Conservation (phyloP, 1,140 invertebrate species). For the Neodiprion lecontei region DNA sequence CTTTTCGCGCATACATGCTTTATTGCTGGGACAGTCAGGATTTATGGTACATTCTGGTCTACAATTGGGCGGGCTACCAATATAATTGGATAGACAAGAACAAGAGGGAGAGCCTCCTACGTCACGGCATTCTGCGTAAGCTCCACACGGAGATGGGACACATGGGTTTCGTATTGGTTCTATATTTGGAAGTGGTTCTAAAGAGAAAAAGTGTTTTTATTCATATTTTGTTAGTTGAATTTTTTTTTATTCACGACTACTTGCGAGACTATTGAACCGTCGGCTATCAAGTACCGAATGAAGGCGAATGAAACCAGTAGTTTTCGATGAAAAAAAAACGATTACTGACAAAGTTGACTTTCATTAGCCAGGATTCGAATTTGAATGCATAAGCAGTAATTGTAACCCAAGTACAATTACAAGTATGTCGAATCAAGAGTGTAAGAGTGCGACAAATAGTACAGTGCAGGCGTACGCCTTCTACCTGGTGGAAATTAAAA, state of each 20-base stretch:
- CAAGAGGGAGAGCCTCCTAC: slow-evolving; percentile 49
- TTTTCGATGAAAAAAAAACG: too few relatives aligned
- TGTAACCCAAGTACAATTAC: too few relatives aligned
- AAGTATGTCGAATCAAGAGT: too few relatives aligned
- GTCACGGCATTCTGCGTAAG: slow-evolving; percentile 58
- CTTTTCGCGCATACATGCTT: slow-evolving; percentile 48
- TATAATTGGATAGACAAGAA: slow-evolving; percentile 49
- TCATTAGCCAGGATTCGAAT: too few relatives aligned
- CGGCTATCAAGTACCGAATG: not conserved
- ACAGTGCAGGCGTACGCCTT: too few relatives aligned
- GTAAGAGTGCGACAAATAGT: too few relatives aligned
- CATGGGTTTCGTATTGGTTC: slow-evolving; percentile 48
- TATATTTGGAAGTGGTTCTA: slow-evolving; percentile 34
- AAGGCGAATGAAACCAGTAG: too few relatives aligned
- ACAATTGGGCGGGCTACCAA: slow-evolving; percentile 56
- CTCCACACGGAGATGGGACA: slow-evolving; percentile 60
- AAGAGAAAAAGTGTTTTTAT: slow-evolving; percentile 27
- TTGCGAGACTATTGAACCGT: slow-evolving; percentile 21
- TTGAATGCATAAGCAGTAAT: too few relatives aligned
- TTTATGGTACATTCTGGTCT: slow-evolving; percentile 58
- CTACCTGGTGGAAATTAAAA: too few relatives aligned
- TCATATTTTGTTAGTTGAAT: not conserved
- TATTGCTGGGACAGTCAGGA: slow-evolving; percentile 49
- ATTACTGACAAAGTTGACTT: too few relatives aligned
- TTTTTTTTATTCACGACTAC: too few relatives aligned